Evolutionary conservation across 2,888 invertebrate genomes (phyloP).

Genomic region (Eupelmus urozonus): DNA sequence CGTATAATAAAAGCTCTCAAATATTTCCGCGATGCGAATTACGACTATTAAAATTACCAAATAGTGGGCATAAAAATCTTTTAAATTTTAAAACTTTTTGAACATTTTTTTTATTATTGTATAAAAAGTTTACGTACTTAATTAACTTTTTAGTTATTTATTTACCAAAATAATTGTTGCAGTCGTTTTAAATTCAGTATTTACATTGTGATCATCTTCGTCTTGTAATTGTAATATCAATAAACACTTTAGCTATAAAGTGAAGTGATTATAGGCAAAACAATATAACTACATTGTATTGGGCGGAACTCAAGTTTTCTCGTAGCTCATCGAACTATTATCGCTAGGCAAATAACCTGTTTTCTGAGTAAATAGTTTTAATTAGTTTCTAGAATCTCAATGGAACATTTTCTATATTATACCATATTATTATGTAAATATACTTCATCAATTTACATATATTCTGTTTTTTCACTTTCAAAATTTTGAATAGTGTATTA

Average conservation of each 20-base stretch:
- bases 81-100: no score
- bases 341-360: constrained; percentile 2
- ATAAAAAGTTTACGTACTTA: no score
- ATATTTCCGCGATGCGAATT: no score
- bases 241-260: constrained; percentile 12
- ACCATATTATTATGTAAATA: neutral
- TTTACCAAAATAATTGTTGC: no score
- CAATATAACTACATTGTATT: constrained; percentile 14
- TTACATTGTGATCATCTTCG: no score
- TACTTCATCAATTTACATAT: neutral
- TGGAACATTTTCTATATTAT: neutral
- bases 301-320: neutral
- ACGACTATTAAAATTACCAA: neutral
- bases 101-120: no score
- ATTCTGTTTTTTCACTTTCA: no score
- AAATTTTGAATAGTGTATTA: no score
- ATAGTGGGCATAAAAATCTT: no score
- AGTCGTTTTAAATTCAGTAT: no score
- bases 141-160: no score
- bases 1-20: no score
- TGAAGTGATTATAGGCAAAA: constrained; percentile 16
- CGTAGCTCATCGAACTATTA: constrained; percentile 27
- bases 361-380: constrained; percentile 17
- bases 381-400: constrained; percentile 10
- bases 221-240: neutral